phyloP scores from a whole-genome alignment of 2,113 vertebrate genomes.

The Monopterus albus region DNA sequence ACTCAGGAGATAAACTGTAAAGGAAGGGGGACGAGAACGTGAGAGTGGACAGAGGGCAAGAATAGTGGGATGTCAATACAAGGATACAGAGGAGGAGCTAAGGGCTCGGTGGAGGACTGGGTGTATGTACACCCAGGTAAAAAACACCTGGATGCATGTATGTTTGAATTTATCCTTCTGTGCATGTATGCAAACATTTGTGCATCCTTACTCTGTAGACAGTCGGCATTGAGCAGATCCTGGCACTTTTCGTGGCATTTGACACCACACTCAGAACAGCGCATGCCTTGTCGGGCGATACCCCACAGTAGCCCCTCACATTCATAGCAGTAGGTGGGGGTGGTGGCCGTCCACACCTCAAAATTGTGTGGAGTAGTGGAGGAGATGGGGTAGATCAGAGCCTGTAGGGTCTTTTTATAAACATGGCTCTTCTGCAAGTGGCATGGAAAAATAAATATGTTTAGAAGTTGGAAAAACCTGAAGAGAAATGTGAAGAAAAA shows the following conservation, averaged over 20 bases:
- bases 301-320: conserved; percentile 99
- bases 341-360: conserved; percentile 99
- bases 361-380: conserved; percentile 99
- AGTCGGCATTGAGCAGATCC: conserved; percentile 97
- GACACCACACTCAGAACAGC: conserved; percentile 95
- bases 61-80: conserved; percentile 73
- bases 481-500: conserved; percentile 10
- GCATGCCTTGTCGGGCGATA: conserved; percentile 98
- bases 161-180: conserved; percentile 12
- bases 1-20: conserved; percentile 74
- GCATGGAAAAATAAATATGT: not conserved
- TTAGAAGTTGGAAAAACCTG: not conserved
- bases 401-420: conserved; percentile 99
- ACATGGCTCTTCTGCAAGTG: conserved; percentile 94
- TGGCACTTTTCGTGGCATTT: conserved; percentile 99
- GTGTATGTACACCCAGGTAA: not conserved
- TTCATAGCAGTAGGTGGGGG: conserved; percentile 98
- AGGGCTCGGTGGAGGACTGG: conserved; percentile 32
- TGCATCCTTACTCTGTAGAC: conserved; percentile 90
- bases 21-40: conserved; percentile 62
- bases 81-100: conserved; percentile 55
- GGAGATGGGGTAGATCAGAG: conserved; percentile 99
- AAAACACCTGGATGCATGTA: conserved; percentile 1
- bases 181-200: not conserved
- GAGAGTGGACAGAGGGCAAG: conserved; percentile 67